phyloP scores from a whole-genome alignment of 2,888 invertebrate genomes.

The Boloria euphrosyne region DNA sequence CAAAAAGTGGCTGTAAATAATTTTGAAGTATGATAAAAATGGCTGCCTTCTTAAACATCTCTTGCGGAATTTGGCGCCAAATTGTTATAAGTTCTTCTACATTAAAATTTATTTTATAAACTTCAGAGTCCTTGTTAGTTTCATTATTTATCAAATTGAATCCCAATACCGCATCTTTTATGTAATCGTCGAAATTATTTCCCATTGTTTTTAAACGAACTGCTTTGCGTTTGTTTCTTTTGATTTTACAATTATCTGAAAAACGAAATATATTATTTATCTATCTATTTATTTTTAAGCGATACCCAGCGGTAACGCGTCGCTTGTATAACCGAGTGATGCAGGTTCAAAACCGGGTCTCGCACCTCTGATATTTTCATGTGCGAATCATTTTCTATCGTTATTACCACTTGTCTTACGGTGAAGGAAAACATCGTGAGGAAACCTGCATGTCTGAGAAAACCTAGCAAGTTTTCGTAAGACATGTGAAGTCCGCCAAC shows the following conservation, averaged over 20 bases:
- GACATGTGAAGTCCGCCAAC: too few species aligned
- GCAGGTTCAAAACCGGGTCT: too few species aligned
- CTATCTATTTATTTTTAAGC: too few species aligned
- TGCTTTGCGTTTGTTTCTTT: slow-evolving; percentile 71
- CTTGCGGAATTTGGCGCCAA: slow-evolving; percentile 54
- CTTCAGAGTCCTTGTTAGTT: background rate
- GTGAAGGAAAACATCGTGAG: too few species aligned
- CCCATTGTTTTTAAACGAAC: slow-evolving; percentile 56
- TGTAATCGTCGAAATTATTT: slow-evolving; percentile 60
- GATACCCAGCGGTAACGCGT: too few species aligned
- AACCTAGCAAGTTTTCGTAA: too few species aligned
- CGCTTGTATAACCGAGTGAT: too few species aligned
- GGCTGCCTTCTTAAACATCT: slow-evolving; percentile 57
- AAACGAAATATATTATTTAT: slow-evolving; percentile 29
- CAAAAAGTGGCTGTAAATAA: slow-evolving; percentile 62
- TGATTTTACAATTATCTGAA: slow-evolving; percentile 75
- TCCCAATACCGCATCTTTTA: slow-evolving; percentile 55
- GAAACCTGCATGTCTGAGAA: too few species aligned
- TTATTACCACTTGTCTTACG: too few species aligned
- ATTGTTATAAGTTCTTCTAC: slow-evolving; percentile 53
- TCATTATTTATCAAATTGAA: slow-evolving; percentile 48
- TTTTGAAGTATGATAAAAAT: slow-evolving; percentile 66
- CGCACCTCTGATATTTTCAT: too few species aligned
- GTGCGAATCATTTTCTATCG: too few species aligned
- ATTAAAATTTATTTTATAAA: slow-evolving; percentile 45